phyloP scores from a whole-genome alignment of 2,888 invertebrate genomes.

The Cheilosia scutellata region DNA sequence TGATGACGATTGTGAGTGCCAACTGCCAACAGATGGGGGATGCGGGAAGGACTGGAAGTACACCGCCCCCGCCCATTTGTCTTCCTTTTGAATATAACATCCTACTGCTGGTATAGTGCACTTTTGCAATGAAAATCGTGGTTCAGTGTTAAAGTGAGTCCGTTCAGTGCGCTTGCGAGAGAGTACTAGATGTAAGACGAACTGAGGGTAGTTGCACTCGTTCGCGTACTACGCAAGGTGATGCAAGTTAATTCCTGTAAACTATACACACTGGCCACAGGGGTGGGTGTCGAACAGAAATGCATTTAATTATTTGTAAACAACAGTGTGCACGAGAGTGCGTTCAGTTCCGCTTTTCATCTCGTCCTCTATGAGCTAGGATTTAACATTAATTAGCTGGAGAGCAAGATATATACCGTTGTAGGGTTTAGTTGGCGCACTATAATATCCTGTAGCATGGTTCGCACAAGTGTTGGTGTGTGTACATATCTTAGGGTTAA shows the following conservation, averaged over 20 bases:
- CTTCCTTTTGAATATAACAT: constrained; percentile 8
- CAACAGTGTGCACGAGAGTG: constrained; percentile 57
- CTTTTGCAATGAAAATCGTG: constrained; percentile 58
- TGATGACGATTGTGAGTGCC: constrained; percentile 66
- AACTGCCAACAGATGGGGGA: constrained; percentile 48
- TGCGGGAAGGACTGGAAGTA: constrained; percentile 2
- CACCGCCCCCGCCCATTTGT: constrained; percentile 43
- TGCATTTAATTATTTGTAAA: constrained; percentile 76
- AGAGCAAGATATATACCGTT: constrained; percentile 38
- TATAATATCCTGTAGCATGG: constrained; percentile 6
- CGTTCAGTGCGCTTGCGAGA: constrained; percentile 70
- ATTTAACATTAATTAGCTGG: constrained; percentile 61
- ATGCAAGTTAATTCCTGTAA: constrained; percentile 65
- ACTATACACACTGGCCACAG: not conserved
- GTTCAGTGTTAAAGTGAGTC: constrained; percentile 68
- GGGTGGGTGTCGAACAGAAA: constrained; percentile 29
- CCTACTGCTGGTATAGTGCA: constrained; percentile 23
- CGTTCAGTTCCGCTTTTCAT: constrained; percentile 40
- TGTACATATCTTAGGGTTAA: constrained; percentile 70
- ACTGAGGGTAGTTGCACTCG: constrained; percentile 54
- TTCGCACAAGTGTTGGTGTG: constrained; percentile 18
- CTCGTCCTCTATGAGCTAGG: constrained; percentile 7
- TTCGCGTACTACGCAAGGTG: constrained; percentile 12
- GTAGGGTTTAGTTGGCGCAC: constrained; percentile 28
- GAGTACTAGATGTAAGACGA: constrained; percentile 45